Conservation (phyloP, 2,113 vertebrate species). For the Elanus axillaris region DNA sequence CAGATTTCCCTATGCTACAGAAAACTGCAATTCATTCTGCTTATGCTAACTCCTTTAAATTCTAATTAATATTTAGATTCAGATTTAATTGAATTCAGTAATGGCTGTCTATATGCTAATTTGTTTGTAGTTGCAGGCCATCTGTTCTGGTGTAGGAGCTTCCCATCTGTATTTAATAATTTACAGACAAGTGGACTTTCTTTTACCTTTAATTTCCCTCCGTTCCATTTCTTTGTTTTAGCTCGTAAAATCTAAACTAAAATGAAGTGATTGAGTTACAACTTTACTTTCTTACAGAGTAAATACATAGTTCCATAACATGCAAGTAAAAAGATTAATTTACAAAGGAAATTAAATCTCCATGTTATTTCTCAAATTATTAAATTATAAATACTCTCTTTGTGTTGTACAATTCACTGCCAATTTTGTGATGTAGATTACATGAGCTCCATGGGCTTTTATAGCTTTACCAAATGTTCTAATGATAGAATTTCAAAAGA, state of each 20-base stretch:
- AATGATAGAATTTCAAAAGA: not conserved
- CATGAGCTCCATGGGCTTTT: not conserved
- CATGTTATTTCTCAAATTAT: not conserved
- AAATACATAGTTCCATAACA: not conserved
- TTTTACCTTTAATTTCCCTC: not conserved
- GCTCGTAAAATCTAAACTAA: not conserved
- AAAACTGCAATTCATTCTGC: not conserved
- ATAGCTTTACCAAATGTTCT: not conserved
- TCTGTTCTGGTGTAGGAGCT: conserved; percentile 23
- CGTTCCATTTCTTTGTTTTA: not conserved
- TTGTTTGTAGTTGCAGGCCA: conserved; percentile 35
- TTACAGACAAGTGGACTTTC: not conserved
- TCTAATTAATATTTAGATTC: conserved; percentile 61
- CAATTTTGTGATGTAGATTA: not conserved
- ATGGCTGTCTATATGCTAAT: conserved; percentile 29
- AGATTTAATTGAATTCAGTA: conserved; percentile 45
- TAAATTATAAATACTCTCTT: not conserved
- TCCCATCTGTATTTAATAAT: conserved; percentile 50
- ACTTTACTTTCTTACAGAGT: not conserved
- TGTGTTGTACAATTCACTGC: not conserved
- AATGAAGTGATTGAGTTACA: not conserved
- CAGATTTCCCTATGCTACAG: not conserved
- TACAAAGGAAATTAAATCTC: not conserved
- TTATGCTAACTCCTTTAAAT: conserved; percentile 23
- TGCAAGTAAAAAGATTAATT: not conserved